Conservation (phyloP, 2,888 invertebrate genomes). For the Cephus spinipes region DNA sequence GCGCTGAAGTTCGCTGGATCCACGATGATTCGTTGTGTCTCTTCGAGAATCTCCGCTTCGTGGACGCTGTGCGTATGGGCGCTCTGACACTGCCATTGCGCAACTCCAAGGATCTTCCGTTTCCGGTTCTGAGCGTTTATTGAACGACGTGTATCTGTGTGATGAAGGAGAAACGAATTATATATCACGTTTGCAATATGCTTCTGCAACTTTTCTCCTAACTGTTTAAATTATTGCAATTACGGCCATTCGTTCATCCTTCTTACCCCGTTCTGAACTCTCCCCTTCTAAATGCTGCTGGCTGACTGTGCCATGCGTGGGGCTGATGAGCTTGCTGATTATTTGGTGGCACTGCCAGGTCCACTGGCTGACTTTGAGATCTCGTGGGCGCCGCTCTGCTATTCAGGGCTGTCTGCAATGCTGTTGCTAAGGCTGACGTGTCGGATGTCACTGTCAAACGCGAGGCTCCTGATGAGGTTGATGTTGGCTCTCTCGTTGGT, state of each 20-base stretch:
- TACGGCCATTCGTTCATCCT: background rate
- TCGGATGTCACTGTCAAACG: slow-evolving; percentile 60
- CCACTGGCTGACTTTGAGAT: slow-evolving; percentile 68
- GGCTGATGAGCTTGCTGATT: slow-evolving; percentile 26
- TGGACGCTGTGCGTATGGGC: slow-evolving; percentile 44
- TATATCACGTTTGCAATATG: background rate
- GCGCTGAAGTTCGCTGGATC: slow-evolving; percentile 12
- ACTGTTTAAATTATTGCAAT: background rate
- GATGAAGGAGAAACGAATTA: background rate
- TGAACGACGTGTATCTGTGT: slow-evolving; percentile 60
- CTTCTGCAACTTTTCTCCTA: background rate
- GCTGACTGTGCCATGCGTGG: slow-evolving; percentile 61
- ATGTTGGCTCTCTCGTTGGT: slow-evolving; percentile 56
- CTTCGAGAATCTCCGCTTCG: slow-evolving; percentile 55
- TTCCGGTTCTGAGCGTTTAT: slow-evolving; percentile 60
- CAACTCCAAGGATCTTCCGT: slow-evolving; percentile 62
- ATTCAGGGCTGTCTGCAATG: slow-evolving; percentile 56
- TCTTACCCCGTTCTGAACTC: slow-evolving; percentile 59
- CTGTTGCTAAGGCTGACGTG: slow-evolving; percentile 58
- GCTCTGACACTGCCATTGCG: slow-evolving; percentile 49
- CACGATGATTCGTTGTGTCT: slow-evolving; percentile 42
- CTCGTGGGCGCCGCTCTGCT: slow-evolving; percentile 61
- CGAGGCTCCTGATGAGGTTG: slow-evolving; percentile 58
- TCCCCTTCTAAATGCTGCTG: slow-evolving; percentile 59
- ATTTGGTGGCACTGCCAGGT: slow-evolving; percentile 57